A percentile compares a stretch with the other conserved stretches of the same genome.
Evolutionary conservation across 2,888 invertebrate species (phyloP).

Genomic region (Nephrotoma flavescens): DNA sequence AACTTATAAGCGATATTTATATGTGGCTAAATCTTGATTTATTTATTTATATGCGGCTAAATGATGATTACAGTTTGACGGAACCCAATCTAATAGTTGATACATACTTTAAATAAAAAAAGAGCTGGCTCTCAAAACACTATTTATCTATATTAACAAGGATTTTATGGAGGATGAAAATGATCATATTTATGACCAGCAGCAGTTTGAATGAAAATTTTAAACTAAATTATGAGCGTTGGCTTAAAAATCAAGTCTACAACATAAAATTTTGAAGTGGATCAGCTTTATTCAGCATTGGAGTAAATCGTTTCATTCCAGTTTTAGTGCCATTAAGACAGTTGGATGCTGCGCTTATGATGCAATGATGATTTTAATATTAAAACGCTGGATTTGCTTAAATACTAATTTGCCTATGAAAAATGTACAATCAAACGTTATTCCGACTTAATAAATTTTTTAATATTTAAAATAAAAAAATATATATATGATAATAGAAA

Average conservation of each 20-base stretch:
- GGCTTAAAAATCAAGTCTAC: neutral
- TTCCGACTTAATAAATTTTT: neutral
- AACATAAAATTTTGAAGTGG: neutral
- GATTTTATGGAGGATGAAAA: neutral
- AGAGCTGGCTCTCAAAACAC: neutral
- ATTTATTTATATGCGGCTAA: too few species aligned
- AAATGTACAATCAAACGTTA: neutral
- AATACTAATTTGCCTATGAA: neutral
- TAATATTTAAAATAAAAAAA: neutral
- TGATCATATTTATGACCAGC: neutral
- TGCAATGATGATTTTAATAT: too few species aligned
- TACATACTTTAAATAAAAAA: neutral
- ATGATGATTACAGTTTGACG: neutral
- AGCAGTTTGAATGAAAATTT: neutral
- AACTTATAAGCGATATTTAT: neutral
- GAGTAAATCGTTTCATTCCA: neutral
- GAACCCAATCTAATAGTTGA: neutral
- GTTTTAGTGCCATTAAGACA: neutral
- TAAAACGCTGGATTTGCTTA: neutral
- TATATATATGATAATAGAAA: too few species aligned
- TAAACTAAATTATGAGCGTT: neutral
- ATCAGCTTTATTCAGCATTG: neutral
- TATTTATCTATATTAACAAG: neutral
- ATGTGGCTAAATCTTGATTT: neutral
- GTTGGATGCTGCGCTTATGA: neutral